A percentile compares a stretch with the other conserved stretches of the same genome.
phyloP scores from a whole-genome alignment of 2,797 vertebrate species.

The Sebastolobus altivelis region DNA sequence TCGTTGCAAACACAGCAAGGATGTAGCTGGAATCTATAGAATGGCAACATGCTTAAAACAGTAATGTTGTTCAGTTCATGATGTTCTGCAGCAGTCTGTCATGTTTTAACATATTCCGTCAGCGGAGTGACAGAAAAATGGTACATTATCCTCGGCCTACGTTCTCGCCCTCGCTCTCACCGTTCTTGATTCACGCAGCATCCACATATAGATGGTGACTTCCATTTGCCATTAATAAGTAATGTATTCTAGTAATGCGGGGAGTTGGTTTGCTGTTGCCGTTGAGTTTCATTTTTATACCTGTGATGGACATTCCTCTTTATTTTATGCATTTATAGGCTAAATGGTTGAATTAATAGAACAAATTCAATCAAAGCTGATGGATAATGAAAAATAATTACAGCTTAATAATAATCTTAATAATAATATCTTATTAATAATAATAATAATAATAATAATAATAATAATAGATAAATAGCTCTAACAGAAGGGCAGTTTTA shows the following conservation, averaged over 20 bases:
- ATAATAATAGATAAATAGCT: neutral
- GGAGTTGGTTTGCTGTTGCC: neutral
- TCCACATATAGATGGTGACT: neutral
- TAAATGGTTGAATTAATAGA: neutral
- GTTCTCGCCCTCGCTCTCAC: neutral
- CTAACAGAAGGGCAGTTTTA: neutral
- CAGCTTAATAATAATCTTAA: no score
- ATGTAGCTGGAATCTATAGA: neutral
- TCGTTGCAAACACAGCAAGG: neutral
- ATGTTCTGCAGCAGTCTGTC: neutral
- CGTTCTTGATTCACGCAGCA: neutral
- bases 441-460: neutral
- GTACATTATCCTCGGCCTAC: neutral
- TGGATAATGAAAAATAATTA: neutral
- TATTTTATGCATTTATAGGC: neutral
- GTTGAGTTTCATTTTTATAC: neutral
- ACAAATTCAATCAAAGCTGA: neutral
- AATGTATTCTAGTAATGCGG: neutral
- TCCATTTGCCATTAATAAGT: constrained; percentile 4
- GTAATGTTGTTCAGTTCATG: neutral
- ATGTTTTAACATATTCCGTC: constrained; percentile 24
- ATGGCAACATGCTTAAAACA: neutral
- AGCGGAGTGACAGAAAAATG: neutral
- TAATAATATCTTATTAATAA: no score
- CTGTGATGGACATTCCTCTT: neutral